Base-by-base conservation (phyloP, 2,888 invertebrate species). In the Melieria omissa region DNA sequence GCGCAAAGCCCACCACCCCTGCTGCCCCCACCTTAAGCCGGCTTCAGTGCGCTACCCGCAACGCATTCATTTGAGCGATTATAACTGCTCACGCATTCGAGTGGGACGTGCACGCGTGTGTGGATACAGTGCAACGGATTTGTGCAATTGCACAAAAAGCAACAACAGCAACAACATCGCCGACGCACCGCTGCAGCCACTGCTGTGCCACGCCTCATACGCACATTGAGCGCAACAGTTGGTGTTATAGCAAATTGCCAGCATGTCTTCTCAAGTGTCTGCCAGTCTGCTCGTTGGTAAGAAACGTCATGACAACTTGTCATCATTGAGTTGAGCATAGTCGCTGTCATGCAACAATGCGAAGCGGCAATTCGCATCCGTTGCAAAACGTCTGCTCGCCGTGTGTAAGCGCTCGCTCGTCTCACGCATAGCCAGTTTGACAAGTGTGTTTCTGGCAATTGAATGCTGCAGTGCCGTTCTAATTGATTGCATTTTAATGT, bases 191-290 rank as follows among this genome's bases (percentile, higher is more conserved):
- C 60, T 14, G 58, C 42, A 42, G 49, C 61, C 44, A 29, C 41
- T 42, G 55, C 49, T 49, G 45, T 47, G 29, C 29, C 45, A 5
- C 55, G 16, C 5, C 29, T 52, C 14, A 16, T 45, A 41, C 4
- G 12, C 29, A 8, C 16, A 29, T 29, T 29, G 29, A 29, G 29
- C 46, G 7, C 4, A 16, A 41, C 12, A 12, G 16, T 2, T 29
- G 49, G 57, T 9, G 7, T 41, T 47, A 6, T 64, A 14, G 45
- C 54, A 55, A 71, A 70, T 29, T 29, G 29, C 29, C 29, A 29
- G 29, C 45, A 83, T 83, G 85, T 80, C 80, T 76, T 82, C 83
- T 71, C 85, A 84, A 82, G 80, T 84, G 76, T 81, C 83, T n/a
- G 69, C 55, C 55, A 69, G 45, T 63, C 76, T 84, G 80, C 78